These are phyloP conservation scores for Brienomyrus brachyistius DNA, from an alignment of 2,113 vertebrate species.

Conservation along the genomic window DNA sequence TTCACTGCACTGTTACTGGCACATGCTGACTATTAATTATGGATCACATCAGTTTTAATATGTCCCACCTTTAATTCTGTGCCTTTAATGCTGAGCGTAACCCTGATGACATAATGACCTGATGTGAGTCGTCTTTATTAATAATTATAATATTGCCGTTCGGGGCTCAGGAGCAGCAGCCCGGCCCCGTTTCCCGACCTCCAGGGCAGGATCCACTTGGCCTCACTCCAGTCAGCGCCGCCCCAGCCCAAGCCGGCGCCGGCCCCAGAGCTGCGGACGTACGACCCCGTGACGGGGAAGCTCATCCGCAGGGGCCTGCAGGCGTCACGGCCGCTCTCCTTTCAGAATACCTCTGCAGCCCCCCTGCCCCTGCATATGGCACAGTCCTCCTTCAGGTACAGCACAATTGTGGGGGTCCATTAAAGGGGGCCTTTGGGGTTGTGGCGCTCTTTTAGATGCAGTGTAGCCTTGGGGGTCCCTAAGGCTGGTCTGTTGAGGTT, in stretches of 20 bases:
- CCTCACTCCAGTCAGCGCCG: conserved; percentile 69
- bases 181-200: conserved; percentile 71
- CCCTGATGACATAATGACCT: no score
- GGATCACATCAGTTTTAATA: no score
- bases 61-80: no score
- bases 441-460: background rate
- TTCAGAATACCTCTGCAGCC: conserved; percentile 62
- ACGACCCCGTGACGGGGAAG: conserved; percentile 86
- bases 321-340: conserved; percentile 47
- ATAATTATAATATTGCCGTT: background rate
- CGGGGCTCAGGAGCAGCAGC: conserved; percentile 69
- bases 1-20: background rate
- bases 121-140: no score
- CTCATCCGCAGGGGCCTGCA: conserved; percentile 74
- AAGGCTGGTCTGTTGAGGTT: background rate
- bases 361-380: conserved; percentile 55
- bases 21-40: no score
- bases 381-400: conserved; percentile 80
- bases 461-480: background rate
- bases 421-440: background rate
- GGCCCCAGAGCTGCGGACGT: conserved; percentile 68
- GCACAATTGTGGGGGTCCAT: no score
- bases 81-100: no score
- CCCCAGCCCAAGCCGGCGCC: conserved; percentile 66
- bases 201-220: conserved; percentile 56